Evolutionary conservation across 2,113 vertebrate genomes (phyloP).

Genomic region (Caloenas nicobarica): DNA sequence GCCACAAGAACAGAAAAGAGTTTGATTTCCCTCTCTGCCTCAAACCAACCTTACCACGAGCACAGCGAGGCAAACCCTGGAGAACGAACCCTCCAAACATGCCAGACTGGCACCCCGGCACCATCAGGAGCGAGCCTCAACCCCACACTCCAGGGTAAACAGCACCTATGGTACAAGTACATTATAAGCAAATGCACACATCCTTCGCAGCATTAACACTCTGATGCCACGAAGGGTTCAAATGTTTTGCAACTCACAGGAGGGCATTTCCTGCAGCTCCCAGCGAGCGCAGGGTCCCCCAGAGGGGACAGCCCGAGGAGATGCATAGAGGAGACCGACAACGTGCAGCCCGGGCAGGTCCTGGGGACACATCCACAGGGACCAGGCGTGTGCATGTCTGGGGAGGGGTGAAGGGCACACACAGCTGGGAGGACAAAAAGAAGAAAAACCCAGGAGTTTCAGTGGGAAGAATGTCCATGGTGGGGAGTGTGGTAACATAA

Average conservation of each 20-base stretch:
- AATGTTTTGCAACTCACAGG: too few species aligned
- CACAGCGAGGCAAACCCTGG: fast-evolving
- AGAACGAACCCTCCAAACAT: fast-evolving
- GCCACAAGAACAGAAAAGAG: neutral
- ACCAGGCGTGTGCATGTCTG: neutral
- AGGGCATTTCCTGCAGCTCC: too few species aligned
- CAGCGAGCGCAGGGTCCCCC: too few species aligned
- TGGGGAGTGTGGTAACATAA: fast-evolving
- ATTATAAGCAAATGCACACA: neutral
- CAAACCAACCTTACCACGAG: neutral
- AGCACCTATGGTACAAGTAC: neutral
- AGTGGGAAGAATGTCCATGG: fast-evolving
- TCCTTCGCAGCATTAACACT: neutral
- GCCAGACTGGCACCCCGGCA: neutral
- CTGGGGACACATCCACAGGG: fast-evolving
- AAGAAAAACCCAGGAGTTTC: neutral
- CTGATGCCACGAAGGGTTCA: too few species aligned
- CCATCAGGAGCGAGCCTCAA: fast-evolving
- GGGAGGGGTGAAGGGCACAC: neutral
- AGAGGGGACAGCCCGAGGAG: fast-evolving
- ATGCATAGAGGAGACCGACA: fast-evolving
- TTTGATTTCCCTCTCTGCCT: neutral
- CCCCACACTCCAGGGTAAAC: neutral
- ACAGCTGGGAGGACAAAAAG: neutral
- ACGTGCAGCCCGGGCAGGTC: neutral